phyloP scores from a whole-genome alignment of 2,888 invertebrate genomes.

The Drosophila imparisetae region DNA sequence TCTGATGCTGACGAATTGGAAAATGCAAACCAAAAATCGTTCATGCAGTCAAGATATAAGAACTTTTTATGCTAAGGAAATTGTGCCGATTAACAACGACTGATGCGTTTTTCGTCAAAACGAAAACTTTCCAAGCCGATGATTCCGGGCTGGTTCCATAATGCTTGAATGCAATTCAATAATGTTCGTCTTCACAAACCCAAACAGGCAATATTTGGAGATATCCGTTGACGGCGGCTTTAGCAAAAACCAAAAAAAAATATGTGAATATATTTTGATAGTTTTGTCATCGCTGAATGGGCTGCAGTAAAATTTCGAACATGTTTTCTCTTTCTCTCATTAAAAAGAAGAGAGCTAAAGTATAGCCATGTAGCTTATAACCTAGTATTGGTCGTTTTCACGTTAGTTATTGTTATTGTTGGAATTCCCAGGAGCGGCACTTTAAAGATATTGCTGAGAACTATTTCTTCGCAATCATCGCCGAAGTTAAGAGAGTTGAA shows the following conservation, averaged over 20 bases:
- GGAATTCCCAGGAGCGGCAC: no score
- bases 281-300: neutral
- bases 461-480: neutral
- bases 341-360: neutral
- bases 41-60: slow-evolving; percentile 2
- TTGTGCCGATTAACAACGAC: neutral
- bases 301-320: neutral
- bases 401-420: no score
- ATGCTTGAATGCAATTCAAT: slow-evolving; percentile 8
- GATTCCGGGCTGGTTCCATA: slow-evolving; percentile 2
- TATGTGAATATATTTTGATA: neutral
- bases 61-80: neutral
- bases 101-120: neutral
- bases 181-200: slow-evolving; percentile 1
- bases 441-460: neutral
- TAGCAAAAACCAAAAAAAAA: neutral
- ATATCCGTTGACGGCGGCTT: neutral
- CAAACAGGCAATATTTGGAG: neutral
- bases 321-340: neutral
- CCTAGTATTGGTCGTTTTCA: no score
- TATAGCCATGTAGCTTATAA: no score
- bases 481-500: neutral
- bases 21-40: slow-evolving; percentile 1
- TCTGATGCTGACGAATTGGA: slow-evolving; percentile 1
- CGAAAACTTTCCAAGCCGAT: slow-evolving; percentile 5